Evolutionary conservation across 2,888 invertebrate species (phyloP).

Genomic region (Aphidoletes aphidimyza): DNA sequence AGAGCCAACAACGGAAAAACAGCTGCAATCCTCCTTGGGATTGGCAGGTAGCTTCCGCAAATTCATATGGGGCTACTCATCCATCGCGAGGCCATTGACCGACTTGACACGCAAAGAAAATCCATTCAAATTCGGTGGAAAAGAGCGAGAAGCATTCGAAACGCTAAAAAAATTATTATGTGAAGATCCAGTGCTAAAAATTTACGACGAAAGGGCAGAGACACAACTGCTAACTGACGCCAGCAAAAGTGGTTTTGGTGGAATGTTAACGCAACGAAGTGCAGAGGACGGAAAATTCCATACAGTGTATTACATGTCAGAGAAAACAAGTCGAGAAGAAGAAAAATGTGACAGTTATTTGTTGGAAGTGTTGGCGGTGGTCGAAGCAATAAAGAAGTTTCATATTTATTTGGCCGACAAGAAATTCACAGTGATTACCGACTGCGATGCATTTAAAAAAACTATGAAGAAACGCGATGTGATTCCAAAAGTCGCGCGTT

Average conservation of each 20-base stretch:
- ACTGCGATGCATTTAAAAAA: constrained; percentile 61
- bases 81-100: background rate
- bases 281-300: constrained; percentile 58
- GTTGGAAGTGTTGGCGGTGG: constrained; percentile 61
- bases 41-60: background rate
- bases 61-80: background rate
- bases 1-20: background rate
- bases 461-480: constrained; percentile 60
- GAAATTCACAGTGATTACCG: constrained; percentile 59
- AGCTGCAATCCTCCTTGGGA: background rate
- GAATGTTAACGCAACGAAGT: constrained; percentile 59
- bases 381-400: constrained; percentile 60
- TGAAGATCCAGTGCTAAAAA: background rate
- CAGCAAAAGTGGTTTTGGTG: constrained; percentile 59
- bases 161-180: background rate
- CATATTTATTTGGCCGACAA: constrained; percentile 60
- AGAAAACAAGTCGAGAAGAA: constrained; percentile 59
- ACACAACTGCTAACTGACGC: constrained; percentile 61
- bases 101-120: background rate
- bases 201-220: background rate
- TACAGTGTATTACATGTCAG: constrained; percentile 60
- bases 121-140: background rate
- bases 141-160: background rate
- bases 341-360: constrained; percentile 61
- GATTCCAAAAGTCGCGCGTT: constrained; percentile 61